A percentile compares a stretch with the other conserved stretches of the same genome.
Conservation (phyloP, 2,797 vertebrate genomes). For the Thaleichthys pacificus region DNA sequence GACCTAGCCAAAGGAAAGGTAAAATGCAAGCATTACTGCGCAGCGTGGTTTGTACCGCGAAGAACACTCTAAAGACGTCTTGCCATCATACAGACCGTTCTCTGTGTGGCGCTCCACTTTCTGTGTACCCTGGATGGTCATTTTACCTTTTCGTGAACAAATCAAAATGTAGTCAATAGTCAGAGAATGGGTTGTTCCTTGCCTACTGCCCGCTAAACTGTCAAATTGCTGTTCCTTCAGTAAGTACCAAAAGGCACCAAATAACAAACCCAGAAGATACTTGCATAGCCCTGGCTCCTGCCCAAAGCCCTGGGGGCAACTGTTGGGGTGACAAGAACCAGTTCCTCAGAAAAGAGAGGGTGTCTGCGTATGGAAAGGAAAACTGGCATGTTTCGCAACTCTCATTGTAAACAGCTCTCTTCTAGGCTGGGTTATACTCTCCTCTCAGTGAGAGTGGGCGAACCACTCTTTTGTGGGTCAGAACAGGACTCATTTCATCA, state of each 20-base stretch:
- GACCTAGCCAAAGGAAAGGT: neutral
- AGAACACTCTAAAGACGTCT: too few relatives aligned
- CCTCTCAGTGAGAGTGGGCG: neutral
- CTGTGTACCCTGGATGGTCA: too few relatives aligned
- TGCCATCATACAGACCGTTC: too few relatives aligned
- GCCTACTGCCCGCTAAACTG: neutral
- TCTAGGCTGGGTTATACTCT: neutral
- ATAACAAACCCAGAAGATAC: neutral
- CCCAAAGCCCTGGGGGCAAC: neutral
- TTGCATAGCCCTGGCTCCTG: neutral
- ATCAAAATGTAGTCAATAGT: neutral
- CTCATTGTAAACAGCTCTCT: neutral
- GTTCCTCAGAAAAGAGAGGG: neutral
- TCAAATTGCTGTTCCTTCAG: neutral
- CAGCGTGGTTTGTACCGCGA: too few relatives aligned
- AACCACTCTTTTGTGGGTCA: conserved; percentile 18
- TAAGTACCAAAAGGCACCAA: neutral
- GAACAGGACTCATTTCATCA: conserved; percentile 27
- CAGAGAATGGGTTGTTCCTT: neutral
- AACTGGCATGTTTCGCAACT: neutral
- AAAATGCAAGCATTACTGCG: too few relatives aligned
- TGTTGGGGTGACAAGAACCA: neutral
- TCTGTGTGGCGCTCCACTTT: too few relatives aligned
- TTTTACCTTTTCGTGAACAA: neutral
- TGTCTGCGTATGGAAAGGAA: neutral